A percentile compares a stretch with the other conserved stretches of the same genome.
Evolutionary conservation across 1,140 invertebrate genomes (phyloP).

Genomic region (Potamilus streckersoni): DNA sequence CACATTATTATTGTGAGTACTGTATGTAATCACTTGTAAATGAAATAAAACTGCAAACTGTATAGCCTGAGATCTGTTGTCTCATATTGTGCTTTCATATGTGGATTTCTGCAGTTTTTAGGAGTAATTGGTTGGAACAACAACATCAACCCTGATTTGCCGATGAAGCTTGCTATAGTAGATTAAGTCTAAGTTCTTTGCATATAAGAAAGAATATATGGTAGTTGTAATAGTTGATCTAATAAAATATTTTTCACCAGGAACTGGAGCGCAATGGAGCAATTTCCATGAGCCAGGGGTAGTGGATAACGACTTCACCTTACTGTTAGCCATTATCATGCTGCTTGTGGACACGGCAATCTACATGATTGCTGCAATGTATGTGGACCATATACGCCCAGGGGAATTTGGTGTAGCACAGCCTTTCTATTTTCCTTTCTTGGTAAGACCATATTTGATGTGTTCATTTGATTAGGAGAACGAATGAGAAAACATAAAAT

Average conservation of each 20-base stretch:
- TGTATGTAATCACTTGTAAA: too few relatives aligned
- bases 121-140: too few relatives aligned
- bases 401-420: slow-evolving; percentile 66
- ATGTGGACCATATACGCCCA: slow-evolving; percentile 74
- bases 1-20: too few relatives aligned
- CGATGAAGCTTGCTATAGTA: too few relatives aligned
- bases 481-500: not conserved
- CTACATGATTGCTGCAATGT: slow-evolving; percentile 70
- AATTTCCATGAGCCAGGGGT: slow-evolving; percentile 48
- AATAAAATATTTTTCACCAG: slow-evolving; percentile 10
- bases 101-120: too few relatives aligned
- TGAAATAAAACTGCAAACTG: too few relatives aligned
- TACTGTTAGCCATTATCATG: slow-evolving; percentile 65
- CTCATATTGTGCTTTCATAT: too few relatives aligned
- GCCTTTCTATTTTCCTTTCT: slow-evolving; percentile 64
- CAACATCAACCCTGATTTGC: too few relatives aligned
- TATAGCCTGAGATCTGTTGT: too few relatives aligned
- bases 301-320: slow-evolving; percentile 62
- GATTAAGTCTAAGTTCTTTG: too few relatives aligned
- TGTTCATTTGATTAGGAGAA: not conserved
- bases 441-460: slow-evolving; percentile 65
- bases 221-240: too few relatives aligned
- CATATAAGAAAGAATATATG: too few relatives aligned
- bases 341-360: slow-evolving; percentile 70
- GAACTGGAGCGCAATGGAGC: slow-evolving; percentile 50